Conservation (phyloP, 2,888 invertebrate species). For the Thyatira batis region DNA sequence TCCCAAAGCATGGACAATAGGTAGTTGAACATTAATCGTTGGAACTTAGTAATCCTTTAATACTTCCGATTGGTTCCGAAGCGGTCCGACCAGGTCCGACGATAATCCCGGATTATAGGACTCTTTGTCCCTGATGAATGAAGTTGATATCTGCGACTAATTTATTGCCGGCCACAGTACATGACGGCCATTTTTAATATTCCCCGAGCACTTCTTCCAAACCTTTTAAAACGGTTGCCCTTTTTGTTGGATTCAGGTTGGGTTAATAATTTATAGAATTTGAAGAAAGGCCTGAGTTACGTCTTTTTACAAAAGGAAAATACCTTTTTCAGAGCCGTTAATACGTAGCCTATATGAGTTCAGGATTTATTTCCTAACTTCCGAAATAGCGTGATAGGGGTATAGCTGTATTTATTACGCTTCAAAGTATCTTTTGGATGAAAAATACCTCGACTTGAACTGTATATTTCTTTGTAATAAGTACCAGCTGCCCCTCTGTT, state of each 20-base stretch:
- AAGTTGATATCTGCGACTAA: conserved; percentile 52
- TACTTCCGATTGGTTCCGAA: conserved; percentile 49
- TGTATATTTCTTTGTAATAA: no score
- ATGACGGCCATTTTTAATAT: conserved; percentile 34
- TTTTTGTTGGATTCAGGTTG: background rate
- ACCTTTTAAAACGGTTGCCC: background rate
- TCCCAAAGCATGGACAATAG: conserved; percentile 31
- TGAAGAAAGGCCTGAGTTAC: background rate
- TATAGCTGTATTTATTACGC: background rate
- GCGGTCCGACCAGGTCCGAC: conserved; percentile 34
- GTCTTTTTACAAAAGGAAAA: background rate
- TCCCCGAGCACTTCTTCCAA: conserved; percentile 21
- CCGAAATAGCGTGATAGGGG: background rate
- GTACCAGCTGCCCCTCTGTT: no score
- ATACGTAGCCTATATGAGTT: background rate
- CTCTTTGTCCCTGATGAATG: conserved; percentile 46
- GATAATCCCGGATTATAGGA: conserved; percentile 66
- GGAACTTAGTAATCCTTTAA: conserved; percentile 64
- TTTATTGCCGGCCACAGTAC: conserved; percentile 38
- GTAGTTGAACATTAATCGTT: conserved; percentile 50
- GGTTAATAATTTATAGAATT: background rate
- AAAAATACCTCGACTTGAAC: no score
- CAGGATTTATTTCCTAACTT: background rate
- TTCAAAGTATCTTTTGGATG: background rate
- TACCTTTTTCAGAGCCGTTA: background rate